Percentiles rank a stretch among this genome's conserved stretches.
Conservation (phyloP, 2,797 vertebrate genomes). For the Peromyscus nudipes region DNA sequence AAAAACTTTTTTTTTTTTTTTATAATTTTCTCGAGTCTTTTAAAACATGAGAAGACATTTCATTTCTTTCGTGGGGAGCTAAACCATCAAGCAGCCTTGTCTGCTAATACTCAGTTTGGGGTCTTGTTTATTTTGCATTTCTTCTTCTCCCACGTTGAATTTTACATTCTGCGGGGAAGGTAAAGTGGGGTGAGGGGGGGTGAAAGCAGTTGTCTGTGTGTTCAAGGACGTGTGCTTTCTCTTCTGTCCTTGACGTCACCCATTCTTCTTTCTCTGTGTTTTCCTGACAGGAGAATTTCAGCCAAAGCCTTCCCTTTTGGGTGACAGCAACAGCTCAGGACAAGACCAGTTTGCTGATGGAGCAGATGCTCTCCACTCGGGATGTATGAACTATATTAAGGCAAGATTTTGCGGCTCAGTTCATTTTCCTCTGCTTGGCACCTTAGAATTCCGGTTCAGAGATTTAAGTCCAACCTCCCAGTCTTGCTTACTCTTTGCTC, state of each 20-base stretch:
- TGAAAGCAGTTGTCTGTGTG: neutral
- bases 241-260: slow-evolving; percentile 27
- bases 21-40: slow-evolving; percentile 23
- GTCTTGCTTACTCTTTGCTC: neutral
- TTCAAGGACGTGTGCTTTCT: neutral
- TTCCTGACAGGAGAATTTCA: slow-evolving; percentile 84
- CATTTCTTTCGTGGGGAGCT: neutral
- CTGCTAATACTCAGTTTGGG: neutral
- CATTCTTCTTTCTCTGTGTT: neutral
- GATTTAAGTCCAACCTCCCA: neutral
- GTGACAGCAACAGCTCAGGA: slow-evolving; percentile 87
- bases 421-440: neutral
- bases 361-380: slow-evolving; percentile 88
- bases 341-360: slow-evolving; percentile 88
- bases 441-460: neutral
- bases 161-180: neutral
- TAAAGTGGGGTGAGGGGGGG: neutral
- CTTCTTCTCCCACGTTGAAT: neutral
- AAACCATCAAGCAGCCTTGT: neutral
- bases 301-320: slow-evolving; percentile 68
- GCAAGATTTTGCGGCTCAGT: slow-evolving; percentile 85
- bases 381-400: slow-evolving; percentile 94
- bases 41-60: neutral
- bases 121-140: slow-evolving; percentile 48
- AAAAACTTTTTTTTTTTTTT: neutral